A percentile compares a stretch with the other conserved stretches of the same genome.
These are phyloP conservation scores for Psilanteris sp. DNA, from an alignment of 1,140 invertebrate species.

Conservation along the genomic window DNA sequence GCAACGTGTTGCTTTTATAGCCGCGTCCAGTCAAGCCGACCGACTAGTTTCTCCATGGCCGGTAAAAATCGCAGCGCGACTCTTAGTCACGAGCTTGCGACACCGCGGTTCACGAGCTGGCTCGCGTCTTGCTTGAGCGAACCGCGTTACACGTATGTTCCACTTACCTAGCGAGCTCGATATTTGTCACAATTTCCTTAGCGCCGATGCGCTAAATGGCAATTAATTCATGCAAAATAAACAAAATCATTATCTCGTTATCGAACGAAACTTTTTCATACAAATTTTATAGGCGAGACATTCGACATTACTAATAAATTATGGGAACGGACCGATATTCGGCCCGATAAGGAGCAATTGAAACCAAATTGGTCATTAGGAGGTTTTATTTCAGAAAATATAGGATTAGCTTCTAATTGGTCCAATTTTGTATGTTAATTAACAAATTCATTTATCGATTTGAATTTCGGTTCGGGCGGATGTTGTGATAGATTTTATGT, in stretches of 20 bases:
- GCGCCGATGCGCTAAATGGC: slow-evolving; percentile 35
- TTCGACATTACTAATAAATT: no score
- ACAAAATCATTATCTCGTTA: background rate
- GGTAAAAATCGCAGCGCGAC: slow-evolving; percentile 71
- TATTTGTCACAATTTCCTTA: slow-evolving; percentile 28
- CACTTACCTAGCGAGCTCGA: slow-evolving; percentile 54
- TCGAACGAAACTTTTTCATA: no score
- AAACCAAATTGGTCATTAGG: no score
- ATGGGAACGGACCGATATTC: no score
- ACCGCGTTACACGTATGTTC: slow-evolving; percentile 65
- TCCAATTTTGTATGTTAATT: no score
- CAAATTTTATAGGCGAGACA: no score
- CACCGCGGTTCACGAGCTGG: slow-evolving; percentile 22
- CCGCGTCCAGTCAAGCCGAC: slow-evolving; percentile 66
- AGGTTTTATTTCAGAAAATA: no score
- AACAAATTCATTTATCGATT: no score
- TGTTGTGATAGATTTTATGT: no score
- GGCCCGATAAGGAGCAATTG: no score
- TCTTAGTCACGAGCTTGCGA: slow-evolving; percentile 73
- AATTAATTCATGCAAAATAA: slow-evolving; percentile 13
- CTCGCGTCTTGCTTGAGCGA: slow-evolving; percentile 55
- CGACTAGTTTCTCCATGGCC: slow-evolving; percentile 71
- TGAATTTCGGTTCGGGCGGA: no score
- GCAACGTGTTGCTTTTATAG: slow-evolving; percentile 72
- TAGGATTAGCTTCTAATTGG: no score